Evolutionary conservation across 2,888 invertebrate genomes (phyloP), one percentile per base, ranked within the genome.

Genomic region (Philhelius pedissequus): DNA sequence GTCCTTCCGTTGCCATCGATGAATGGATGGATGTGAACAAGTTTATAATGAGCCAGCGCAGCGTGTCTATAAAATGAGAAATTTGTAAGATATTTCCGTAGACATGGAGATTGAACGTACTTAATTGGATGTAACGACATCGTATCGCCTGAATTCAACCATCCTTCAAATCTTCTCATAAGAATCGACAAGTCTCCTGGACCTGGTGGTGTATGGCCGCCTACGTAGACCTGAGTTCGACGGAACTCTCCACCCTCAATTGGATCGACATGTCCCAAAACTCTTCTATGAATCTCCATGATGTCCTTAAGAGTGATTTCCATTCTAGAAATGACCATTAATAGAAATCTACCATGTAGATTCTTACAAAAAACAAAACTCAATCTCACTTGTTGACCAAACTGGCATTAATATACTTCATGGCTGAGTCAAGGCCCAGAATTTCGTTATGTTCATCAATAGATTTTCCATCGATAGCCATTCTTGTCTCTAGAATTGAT

Each of bases 381-480:
- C 6, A 0, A 13, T 75, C 89, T 88, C 88, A 93, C 93, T 93
- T 93, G 87, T 96, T 95, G 52, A 96, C 93, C 86, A 96, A 92
- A 76, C 96, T 96, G n/a, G 95, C 93, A 90, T 96, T 94, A 86
- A 99, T 96, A 90, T 96, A 99, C 89, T 97, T 97, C 94, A 99
- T 95, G 0, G 99, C 99, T 22, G 97, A 94, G 92, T 99, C 98
- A 89, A 99, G 92, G 30, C 97, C 97, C 50, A 99, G 92, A 88
- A 99, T 97, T 93, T 99, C 99, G 93, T 99, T 99, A 90, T 99
- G 99, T 89, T 99, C 99, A 87, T 97, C 94, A 62, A 99, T 95
- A 89, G 98, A 98, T 92, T 99, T 99, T 0, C 97, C 97, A 64
- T 94, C 94, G 1, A 98, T 96, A 0, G 96, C 96, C 88, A 96